phyloP scores from a whole-genome alignment of 2,113 vertebrate species.

The Danionella cerebrum region DNA sequence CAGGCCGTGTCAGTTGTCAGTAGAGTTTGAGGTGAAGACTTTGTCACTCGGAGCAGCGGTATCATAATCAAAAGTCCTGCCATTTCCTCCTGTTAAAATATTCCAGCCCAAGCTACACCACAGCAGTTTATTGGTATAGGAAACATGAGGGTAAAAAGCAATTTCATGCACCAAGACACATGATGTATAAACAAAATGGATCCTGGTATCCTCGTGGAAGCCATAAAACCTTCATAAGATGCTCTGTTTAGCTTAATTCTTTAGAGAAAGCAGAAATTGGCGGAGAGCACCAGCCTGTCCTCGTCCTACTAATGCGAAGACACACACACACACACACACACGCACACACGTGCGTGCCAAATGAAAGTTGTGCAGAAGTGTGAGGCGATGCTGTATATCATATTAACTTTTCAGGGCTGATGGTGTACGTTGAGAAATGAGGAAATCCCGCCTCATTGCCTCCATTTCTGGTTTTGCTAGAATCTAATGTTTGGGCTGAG shows the following conservation, averaged over 20 bases:
- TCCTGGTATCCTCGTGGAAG: constrained; percentile 42
- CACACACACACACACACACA: too few relatives aligned
- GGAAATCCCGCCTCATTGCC: not conserved
- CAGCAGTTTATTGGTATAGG: constrained; percentile 35
- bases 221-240: constrained; percentile 43
- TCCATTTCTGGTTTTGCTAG: not conserved
- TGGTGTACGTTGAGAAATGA: constrained; percentile 2
- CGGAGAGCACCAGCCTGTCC: constrained; percentile 9
- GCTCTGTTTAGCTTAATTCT: constrained; percentile 46
- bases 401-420: constrained; percentile 21
- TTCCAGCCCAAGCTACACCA: constrained; percentile 25
- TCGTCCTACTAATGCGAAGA: constrained; percentile 27
- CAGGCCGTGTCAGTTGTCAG: not conserved
- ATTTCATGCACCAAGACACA: constrained; percentile 54
- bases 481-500: constrained; percentile 5
- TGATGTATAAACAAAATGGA: constrained; percentile 53
- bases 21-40: not conserved
- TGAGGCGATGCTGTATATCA: constrained; percentile 14
- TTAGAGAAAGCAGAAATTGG: constrained; percentile 28
- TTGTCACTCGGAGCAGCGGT: constrained; percentile 1
- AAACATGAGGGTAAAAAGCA: constrained; percentile 42
- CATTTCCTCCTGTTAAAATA: not conserved
- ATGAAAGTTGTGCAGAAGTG: constrained; percentile 23
- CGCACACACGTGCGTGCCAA: too few relatives aligned
- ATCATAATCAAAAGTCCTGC: constrained; percentile 12